phyloP scores from a whole-genome alignment of 2,797 vertebrate species.

The Anas bahamensis region DNA sequence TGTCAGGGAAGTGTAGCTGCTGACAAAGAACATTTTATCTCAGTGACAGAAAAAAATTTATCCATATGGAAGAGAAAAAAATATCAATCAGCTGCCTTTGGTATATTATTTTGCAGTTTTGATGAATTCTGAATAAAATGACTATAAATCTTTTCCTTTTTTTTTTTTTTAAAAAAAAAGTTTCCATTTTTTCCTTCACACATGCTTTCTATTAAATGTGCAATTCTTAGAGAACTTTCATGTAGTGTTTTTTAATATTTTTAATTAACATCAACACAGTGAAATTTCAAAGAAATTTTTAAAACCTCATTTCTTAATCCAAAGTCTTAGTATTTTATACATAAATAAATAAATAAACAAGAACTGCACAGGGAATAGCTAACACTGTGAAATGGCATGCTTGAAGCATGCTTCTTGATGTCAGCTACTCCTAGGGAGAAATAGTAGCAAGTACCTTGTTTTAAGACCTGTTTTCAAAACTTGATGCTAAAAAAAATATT shows the following conservation, averaged over 20 bases:
- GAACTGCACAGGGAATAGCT: background rate
- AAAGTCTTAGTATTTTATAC: background rate
- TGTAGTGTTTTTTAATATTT: background rate
- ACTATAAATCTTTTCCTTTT: background rate
- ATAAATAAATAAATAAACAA: background rate
- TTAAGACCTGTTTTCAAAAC: background rate
- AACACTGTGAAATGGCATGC: background rate
- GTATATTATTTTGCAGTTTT: slow-evolving; percentile 6
- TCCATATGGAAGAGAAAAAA: slow-evolving; percentile 21
- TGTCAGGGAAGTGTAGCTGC: slow-evolving; percentile 36
- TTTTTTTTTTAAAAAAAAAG: background rate
- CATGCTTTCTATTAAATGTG: background rate
- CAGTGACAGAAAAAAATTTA: slow-evolving; percentile 12
- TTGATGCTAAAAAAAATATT: background rate
- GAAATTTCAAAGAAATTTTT: background rate
- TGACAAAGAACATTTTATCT: slow-evolving; percentile 52
- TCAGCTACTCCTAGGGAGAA: background rate
- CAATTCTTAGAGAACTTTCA: background rate
- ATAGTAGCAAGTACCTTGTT: background rate
- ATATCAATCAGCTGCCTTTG: background rate
- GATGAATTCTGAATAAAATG: slow-evolving; percentile 11
- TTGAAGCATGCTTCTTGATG: background rate
- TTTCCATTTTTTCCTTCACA: background rate
- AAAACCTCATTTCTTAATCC: fast-evolving
- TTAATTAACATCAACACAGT: background rate